Evolutionary conservation across 2,888 invertebrate genomes (phyloP).

Genomic region (Pollenia labialis): DNA sequence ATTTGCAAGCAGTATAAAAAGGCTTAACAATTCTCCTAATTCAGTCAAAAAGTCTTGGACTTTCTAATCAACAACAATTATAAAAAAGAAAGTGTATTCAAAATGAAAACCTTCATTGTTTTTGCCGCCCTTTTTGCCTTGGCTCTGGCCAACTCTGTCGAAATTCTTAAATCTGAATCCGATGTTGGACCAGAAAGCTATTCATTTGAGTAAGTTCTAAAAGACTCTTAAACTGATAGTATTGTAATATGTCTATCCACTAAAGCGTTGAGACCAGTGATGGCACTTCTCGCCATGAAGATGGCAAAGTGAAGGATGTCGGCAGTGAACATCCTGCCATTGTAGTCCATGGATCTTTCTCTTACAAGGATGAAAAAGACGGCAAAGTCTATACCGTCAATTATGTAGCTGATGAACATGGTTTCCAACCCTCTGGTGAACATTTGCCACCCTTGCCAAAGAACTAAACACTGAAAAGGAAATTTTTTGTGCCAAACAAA

Average conservation of each 20-base stretch:
- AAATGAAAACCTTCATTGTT: constrained; percentile 77
- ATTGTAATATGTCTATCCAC: constrained; percentile 22
- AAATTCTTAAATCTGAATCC: constrained; percentile 80
- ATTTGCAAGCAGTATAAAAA: constrained; percentile 37
- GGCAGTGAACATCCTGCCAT: constrained; percentile 85
- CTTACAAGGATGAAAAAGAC: constrained; percentile 85
- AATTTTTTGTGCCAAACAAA: neutral
- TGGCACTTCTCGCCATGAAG: constrained; percentile 80
- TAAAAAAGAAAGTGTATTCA: constrained; percentile 10
- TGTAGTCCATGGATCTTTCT: constrained; percentile 84
- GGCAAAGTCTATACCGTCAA: constrained; percentile 86
- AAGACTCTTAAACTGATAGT: neutral
- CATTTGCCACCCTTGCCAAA: constrained; percentile 81
- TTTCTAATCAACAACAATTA: constrained; percentile 42
- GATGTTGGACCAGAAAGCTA: constrained; percentile 86
- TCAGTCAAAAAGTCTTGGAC: constrained; percentile 38
- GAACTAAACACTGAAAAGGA: neutral
- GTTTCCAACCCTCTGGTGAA: constrained; percentile 83
- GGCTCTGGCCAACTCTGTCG: constrained; percentile 76
- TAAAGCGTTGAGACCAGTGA: constrained; percentile 77
- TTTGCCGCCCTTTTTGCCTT: constrained; percentile 76
- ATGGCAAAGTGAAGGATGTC: constrained; percentile 67
- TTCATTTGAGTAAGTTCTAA: constrained; percentile 77
- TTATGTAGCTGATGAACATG: constrained; percentile 79
- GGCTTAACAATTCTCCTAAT: neutral